Conservation (phyloP, 2,113 vertebrate genomes). For the Microtus montanus region DNA sequence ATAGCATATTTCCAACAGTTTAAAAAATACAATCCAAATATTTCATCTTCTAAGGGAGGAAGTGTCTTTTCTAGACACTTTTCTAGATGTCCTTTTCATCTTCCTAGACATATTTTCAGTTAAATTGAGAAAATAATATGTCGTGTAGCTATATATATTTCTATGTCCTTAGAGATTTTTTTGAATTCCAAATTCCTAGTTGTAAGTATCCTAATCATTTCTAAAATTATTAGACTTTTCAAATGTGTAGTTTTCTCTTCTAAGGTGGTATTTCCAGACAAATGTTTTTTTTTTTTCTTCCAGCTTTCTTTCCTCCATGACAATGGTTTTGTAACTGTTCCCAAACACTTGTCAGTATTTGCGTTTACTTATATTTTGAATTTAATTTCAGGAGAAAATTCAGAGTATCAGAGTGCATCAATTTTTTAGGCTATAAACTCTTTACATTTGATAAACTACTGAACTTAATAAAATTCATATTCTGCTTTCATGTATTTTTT, state of each 20-base stretch:
- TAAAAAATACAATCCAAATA: neutral
- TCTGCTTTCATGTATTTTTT: neutral
- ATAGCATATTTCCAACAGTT: neutral
- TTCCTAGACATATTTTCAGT: neutral
- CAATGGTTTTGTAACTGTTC: neutral
- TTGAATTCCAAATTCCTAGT: neutral
- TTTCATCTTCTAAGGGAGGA: neutral
- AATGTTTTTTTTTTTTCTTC: neutral
- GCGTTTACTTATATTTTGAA: neutral
- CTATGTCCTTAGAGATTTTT: neutral
- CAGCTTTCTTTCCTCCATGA: neutral
- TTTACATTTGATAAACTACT: neutral
- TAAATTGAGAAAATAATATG: neutral
- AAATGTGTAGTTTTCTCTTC: neutral
- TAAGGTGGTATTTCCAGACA: neutral
- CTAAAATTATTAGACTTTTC: neutral
- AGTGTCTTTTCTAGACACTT: neutral
- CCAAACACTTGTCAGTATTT: neutral
- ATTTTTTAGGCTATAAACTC: neutral
- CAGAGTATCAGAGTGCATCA: neutral
- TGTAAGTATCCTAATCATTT: neutral
- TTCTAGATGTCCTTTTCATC: neutral
- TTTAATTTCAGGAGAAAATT: constrained; percentile 18
- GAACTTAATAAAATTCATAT: neutral
- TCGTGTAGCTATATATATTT: neutral